phyloP scores from a whole-genome alignment of 2,113 vertebrate species.

The Spea bombifrons region DNA sequence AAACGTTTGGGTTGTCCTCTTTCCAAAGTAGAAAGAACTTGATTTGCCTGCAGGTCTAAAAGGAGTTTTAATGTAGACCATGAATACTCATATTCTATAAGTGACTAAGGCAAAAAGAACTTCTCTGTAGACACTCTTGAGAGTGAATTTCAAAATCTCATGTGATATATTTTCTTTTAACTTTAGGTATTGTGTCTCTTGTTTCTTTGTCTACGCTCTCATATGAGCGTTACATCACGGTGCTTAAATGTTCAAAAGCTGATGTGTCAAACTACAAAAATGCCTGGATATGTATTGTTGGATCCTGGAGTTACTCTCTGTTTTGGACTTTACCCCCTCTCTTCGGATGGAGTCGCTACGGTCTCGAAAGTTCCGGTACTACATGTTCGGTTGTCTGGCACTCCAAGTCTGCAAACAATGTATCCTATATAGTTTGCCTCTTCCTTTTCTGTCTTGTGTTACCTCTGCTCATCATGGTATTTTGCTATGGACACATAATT shows the following conservation, averaged over 20 bases:
- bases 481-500: slow-evolving; percentile 55
- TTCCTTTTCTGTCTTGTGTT: slow-evolving; percentile 62
- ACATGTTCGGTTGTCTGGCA: slow-evolving; percentile 84
- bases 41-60: too few species aligned
- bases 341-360: slow-evolving; percentile 84
- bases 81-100: too few species aligned
- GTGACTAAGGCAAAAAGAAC: too few species aligned
- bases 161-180: slow-evolving; percentile 9
- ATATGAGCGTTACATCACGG: slow-evolving; percentile 82
- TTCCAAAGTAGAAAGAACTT: too few species aligned
- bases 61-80: too few species aligned
- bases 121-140: too few species aligned
- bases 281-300: slow-evolving; percentile 71
- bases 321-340: slow-evolving; percentile 83
- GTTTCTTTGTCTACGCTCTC: slow-evolving; percentile 81
- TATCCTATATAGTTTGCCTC: slow-evolving; percentile 63
- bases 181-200: slow-evolving; percentile 80
- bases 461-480: slow-evolving; percentile 51
- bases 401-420: slow-evolving; percentile 54
- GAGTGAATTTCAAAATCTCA: neutral
- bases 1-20: too few species aligned
- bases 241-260: slow-evolving; percentile 74
- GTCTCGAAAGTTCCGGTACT: slow-evolving; percentile 76
- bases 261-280: slow-evolving; percentile 65
- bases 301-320: slow-evolving; percentile 81